Percentiles rank a stretch among this genome's conserved stretches.
phyloP scores from a whole-genome alignment of 2,113 vertebrate species.

The Aix galericulata region DNA sequence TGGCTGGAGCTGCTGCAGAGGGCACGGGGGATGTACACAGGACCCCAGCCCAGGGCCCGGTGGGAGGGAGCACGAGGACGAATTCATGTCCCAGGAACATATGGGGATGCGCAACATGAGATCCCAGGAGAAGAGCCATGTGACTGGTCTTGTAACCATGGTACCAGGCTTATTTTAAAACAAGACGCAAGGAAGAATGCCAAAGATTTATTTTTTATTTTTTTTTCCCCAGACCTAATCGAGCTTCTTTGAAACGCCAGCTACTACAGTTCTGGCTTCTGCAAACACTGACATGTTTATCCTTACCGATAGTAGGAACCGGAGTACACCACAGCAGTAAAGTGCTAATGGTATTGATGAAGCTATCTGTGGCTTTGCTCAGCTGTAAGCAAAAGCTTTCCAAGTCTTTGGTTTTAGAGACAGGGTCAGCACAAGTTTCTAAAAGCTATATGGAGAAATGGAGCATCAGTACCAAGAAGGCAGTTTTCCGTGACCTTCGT shows the following conservation, averaged over 20 bases:
- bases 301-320: background rate
- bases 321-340: background rate
- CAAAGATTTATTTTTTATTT: background rate
- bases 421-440: background rate
- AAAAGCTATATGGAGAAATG: background rate
- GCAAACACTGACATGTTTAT: background rate
- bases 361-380: background rate
- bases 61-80: background rate
- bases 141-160: conserved; percentile 45
- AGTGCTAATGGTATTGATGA: accelerated
- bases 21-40: accelerated
- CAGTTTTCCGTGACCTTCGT: conserved; percentile 17
- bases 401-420: background rate
- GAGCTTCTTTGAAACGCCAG: background rate
- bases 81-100: background rate
- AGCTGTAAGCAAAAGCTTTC: background rate
- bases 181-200: conserved; percentile 18
- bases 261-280: background rate
- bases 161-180: conserved; percentile 48
- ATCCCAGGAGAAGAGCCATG: background rate
- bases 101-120: conserved; percentile 8
- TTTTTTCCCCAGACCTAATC: background rate
- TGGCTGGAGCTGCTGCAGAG: background rate
- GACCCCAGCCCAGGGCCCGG: background rate
- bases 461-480: background rate